These are phyloP conservation scores for Gerris buenoi DNA, from an alignment of 1,140 invertebrate genomes.

Conservation along the genomic window DNA sequence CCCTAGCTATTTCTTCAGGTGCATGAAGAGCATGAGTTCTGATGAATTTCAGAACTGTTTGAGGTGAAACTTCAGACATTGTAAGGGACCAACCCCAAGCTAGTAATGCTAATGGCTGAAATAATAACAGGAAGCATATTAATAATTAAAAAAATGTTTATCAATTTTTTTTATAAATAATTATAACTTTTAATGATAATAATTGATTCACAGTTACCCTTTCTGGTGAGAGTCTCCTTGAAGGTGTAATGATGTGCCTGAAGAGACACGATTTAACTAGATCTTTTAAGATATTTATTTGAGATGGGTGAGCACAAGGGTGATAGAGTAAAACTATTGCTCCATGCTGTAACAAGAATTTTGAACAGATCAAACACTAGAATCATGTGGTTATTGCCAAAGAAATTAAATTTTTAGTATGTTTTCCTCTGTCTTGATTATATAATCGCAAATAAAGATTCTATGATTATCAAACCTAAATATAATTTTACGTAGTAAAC, in stretches of 20 bases:
- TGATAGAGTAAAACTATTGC: conserved; percentile 73
- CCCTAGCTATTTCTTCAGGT: conserved; percentile 40
- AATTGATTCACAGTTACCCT: conserved; percentile 35
- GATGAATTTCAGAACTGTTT: conserved; percentile 43
- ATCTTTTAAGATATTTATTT: conserved; percentile 45
- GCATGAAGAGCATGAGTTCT: conserved; percentile 44
- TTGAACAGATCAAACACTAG: no score
- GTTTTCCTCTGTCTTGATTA: no score
- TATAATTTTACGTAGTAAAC: no score
- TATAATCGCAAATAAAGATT: no score
- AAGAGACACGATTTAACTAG: conserved; percentile 55
- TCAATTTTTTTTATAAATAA: neutral
- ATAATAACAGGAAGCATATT: conserved; percentile 18
- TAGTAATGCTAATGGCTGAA: conserved; percentile 55
- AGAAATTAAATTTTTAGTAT: no score
- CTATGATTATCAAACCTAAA: no score
- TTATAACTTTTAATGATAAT: neutral
- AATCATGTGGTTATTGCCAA: no score
- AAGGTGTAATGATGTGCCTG: conserved; percentile 67
- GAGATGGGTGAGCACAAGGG: conserved; percentile 57
- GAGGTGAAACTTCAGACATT: conserved; percentile 39
- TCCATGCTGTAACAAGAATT: conserved; percentile 56
- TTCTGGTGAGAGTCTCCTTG: conserved; percentile 39
- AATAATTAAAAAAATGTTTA: conserved; percentile 7
- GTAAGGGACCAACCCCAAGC: conserved; percentile 68